phyloP scores from a whole-genome alignment of 92 coral and sea anemone species.

The Pocillopora grandis region DNA sequence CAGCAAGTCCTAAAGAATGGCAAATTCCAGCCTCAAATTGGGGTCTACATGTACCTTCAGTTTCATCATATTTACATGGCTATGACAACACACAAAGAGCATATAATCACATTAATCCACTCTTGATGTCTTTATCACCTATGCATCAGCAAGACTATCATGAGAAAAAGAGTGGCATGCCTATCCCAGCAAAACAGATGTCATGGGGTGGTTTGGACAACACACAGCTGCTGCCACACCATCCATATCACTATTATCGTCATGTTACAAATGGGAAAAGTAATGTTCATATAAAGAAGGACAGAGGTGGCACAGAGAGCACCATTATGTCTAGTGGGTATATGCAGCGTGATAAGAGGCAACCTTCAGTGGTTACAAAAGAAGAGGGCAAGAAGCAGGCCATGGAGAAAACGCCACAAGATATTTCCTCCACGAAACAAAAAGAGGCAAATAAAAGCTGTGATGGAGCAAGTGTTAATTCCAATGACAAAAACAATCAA shows the following conservation, averaged over 20 bases:
- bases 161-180: background rate
- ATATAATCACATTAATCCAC: background rate
- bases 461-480: background rate
- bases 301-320: background rate
- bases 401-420: background rate
- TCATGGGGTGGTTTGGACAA: background rate
- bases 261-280: background rate
- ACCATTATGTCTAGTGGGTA: background rate
- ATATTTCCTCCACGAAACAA: background rate
- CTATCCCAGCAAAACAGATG: background rate
- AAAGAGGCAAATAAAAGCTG: background rate
- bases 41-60: background rate
- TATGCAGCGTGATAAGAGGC: background rate
- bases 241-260: background rate
- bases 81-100: background rate
- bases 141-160: background rate
- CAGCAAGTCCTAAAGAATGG: background rate
- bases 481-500: background rate
- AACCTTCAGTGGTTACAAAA: background rate
- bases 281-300: background rate
- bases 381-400: background rate
- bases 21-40: background rate
- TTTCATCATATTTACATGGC: background rate
- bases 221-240: background rate
- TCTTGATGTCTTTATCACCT: constrained; percentile 4